Conservation (phyloP, 2,797 vertebrate species). For the Brachymystax lenok region DNA sequence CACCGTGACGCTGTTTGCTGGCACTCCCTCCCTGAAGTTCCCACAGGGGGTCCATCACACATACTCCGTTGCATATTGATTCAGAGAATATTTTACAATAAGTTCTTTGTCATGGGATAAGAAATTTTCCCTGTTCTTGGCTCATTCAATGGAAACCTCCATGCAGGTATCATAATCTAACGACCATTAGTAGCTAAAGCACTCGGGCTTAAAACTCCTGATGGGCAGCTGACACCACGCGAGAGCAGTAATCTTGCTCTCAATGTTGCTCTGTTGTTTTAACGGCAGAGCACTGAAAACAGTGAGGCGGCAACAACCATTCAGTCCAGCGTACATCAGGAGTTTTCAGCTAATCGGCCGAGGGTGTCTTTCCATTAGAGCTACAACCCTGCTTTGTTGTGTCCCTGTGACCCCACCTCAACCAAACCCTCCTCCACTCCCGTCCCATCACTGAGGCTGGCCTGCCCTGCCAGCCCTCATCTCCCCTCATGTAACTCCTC, state of each 20-base stretch:
- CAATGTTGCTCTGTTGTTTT: not conserved
- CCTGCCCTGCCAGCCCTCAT: slow-evolving; percentile 55
- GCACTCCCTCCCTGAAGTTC: not conserved
- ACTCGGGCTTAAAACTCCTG: slow-evolving; percentile 63
- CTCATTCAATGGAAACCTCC: slow-evolving; percentile 34
- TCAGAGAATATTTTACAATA: not conserved
- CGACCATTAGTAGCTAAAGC: slow-evolving; percentile 22
- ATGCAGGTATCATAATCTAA: slow-evolving; percentile 43
- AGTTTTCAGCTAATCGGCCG: slow-evolving; percentile 59
- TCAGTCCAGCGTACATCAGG: slow-evolving; percentile 47
- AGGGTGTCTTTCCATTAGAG: slow-evolving; percentile 26
- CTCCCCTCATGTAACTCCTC: slow-evolving; percentile 58
- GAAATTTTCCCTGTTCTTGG: slow-evolving; percentile 20
- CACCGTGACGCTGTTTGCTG: no score
- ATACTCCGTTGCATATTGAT: not conserved
- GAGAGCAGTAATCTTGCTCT: not conserved
- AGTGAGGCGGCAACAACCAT: not conserved
- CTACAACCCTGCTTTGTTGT: slow-evolving; percentile 38
- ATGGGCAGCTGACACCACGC: slow-evolving; percentile 32
- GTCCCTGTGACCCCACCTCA: slow-evolving; percentile 37
- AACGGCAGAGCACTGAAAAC: not conserved
- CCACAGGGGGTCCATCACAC: not conserved
- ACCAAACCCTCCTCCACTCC: slow-evolving; percentile 1
- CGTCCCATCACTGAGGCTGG: slow-evolving; percentile 49
- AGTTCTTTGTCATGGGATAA: not conserved